Base-by-base conservation (phyloP, 2,888 invertebrate species). In the Rhagophthalmus giganteus region DNA sequence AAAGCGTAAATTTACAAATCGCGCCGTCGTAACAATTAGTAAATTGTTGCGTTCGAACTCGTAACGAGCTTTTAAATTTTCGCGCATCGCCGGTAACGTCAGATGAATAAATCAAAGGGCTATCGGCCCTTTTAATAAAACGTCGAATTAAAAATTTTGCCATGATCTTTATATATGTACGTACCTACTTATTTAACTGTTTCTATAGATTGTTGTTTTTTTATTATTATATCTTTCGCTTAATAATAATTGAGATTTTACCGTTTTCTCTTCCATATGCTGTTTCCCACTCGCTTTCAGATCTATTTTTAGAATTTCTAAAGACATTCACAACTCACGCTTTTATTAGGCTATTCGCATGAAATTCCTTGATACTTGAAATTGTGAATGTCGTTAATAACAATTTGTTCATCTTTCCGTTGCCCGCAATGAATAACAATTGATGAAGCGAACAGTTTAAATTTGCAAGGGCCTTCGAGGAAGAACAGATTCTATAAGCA, bases 271-370 rank as follows among this genome's bases (percentile, higher is more conserved):
- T 32, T 32, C 31, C 32, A 47, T 27, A 47, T 33, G 47, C 47
- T 47, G 26, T 39, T 39, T 33, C 47, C 38, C 33, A 32, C 33
- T 47, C 27, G 47, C 47, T 47, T 47, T 15, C 33, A 47, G 11
- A 31, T 39, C 30, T 30, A 45, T 37, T 15, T 34, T 45, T 24
- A 45, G 30, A 13, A 28, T 31, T 30, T n/a, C 14, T 13, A 25
- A 30, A 11, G 31, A 15, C 30, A 45, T 45, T 45, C 37, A 37
- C 45, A 45, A 37, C 28, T 30, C 12, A 14, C 34, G 33, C 33
- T 33, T 33, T 33, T n/a, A n/a, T 20, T 42, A 42, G 42, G 24
- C 3, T 42, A 35, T 35, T 10, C n/a, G 25, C 26, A 42, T 26
- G 26, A 5, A n/a, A 24, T 34, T 32, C 6, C 1, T 24, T 25